These are phyloP conservation scores for Caenorhabditis macrosperma DNA, from an alignment of 2,888 invertebrate species.

Conservation along the genomic window DNA sequence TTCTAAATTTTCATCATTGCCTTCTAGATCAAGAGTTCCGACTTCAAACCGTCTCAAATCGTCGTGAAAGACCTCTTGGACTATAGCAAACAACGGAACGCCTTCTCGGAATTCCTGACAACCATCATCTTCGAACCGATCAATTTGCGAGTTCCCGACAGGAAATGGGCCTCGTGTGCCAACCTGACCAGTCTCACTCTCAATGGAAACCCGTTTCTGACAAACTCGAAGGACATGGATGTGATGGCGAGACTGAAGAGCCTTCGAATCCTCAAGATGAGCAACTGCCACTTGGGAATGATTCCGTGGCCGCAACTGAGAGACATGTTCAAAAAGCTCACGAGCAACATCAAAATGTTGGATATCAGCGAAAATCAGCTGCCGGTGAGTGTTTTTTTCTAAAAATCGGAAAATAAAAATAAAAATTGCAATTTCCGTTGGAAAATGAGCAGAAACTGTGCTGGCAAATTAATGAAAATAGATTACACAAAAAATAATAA, in stretches of 20 bases:
- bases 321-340: conserved; percentile 6
- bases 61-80: background rate
- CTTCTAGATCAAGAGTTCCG: conserved; percentile 18
- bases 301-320: background rate
- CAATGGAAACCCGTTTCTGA: conserved; percentile 39
- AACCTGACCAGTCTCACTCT: conserved; percentile 20
- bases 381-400: conserved; percentile 17
- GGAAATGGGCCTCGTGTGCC: conserved; percentile 14
- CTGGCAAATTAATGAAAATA: no score
- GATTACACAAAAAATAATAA: no score
- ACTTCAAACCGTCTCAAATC: conserved; percentile 42
- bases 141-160: conserved; percentile 20
- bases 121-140: conserved; percentile 21
- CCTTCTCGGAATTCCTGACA: conserved; percentile 7
- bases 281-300: background rate
- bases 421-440: background rate
- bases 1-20: no score
- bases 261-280: conserved; percentile 12
- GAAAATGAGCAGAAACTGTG: no score
- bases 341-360: background rate
- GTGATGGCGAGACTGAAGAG: conserved; percentile 11
- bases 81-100: background rate
- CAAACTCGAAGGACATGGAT: background rate
- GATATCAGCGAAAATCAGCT: conserved; percentile 27
- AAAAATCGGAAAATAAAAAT: background rate